Percentiles rank a stretch among this genome's conserved stretches.
phyloP scores from a whole-genome alignment of 2,888 invertebrate genomes.

The Eupithecia vulgata region DNA sequence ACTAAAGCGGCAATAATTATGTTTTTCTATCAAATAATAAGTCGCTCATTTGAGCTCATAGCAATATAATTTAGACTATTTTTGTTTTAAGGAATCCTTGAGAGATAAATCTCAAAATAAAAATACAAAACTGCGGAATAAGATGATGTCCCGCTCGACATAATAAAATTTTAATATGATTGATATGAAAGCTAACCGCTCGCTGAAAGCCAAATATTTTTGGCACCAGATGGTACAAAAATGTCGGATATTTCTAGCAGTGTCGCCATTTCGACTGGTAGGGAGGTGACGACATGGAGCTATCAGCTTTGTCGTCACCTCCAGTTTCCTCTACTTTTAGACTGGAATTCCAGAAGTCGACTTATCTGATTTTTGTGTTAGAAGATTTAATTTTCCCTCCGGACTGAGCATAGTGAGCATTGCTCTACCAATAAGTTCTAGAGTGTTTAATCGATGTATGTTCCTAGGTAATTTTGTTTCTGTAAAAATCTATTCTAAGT shows the following conservation, averaged over 20 bases:
- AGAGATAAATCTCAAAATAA: constrained; percentile 14
- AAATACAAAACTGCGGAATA: constrained; percentile 30
- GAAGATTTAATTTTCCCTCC: neutral
- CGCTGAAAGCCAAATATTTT: constrained; percentile 39
- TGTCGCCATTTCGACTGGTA: constrained; percentile 26
- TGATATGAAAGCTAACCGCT: constrained; percentile 35
- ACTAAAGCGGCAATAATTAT: neutral
- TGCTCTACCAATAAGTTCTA: neutral
- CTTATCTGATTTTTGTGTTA: neutral
- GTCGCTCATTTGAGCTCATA: neutral
- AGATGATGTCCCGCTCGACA: constrained; percentile 22
- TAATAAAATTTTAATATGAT: constrained; percentile 34
- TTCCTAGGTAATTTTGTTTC: neutral
- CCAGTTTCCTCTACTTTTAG: constrained; percentile 2
- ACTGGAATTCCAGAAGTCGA: neutral
- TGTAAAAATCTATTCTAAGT: neutral
- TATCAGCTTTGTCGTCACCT: constrained; percentile 4
- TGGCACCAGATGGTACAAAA: constrained; percentile 41
- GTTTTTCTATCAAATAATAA: neutral
- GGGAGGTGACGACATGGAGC: constrained; percentile 19
- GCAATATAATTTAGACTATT: neutral
- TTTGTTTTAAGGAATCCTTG: neutral
- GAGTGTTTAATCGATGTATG: neutral
- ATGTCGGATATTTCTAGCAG: constrained; percentile 38
- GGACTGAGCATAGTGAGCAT: neutral